phyloP scores from a whole-genome alignment of 2,797 vertebrate genomes.

The Bovichtus variegatus region DNA sequence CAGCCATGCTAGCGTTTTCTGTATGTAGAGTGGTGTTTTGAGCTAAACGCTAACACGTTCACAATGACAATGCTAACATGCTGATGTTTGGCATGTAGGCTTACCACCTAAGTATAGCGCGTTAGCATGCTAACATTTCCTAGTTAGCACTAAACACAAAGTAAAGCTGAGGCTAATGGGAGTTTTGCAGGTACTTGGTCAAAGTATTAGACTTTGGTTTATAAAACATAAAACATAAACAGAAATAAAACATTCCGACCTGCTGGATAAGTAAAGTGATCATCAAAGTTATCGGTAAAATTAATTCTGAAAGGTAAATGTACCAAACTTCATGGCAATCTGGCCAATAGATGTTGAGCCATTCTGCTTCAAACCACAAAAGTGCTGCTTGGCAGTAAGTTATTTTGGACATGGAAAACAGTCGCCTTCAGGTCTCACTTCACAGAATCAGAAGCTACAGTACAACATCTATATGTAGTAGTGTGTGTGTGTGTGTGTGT shows the following conservation, averaged over 20 bases:
- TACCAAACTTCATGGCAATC: background rate
- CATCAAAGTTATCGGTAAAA: background rate
- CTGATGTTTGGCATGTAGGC: background rate
- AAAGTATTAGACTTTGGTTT: background rate
- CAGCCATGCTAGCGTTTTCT: background rate
- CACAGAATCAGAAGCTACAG: too few species aligned
- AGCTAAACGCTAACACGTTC: too few species aligned
- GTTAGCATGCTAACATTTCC: background rate
- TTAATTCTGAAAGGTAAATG: background rate
- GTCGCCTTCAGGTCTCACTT: too few species aligned
- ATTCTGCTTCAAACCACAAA: background rate
- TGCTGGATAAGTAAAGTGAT: background rate
- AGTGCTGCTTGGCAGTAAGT: too few species aligned
- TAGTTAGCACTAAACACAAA: background rate
- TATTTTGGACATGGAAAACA: too few species aligned
- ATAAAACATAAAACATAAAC: too few species aligned
- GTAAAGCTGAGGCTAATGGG: too few species aligned
- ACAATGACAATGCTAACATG: background rate
- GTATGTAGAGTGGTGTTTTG: too few species aligned
- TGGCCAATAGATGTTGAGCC: background rate
- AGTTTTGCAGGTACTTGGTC: background rate
- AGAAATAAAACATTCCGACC: too few species aligned
- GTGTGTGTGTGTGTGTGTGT: too few species aligned
- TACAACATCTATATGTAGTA: too few species aligned
- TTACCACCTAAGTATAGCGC: background rate